Base-by-base conservation (phyloP, 2,113 vertebrate genomes). In the Sylvia atricapilla region DNA sequence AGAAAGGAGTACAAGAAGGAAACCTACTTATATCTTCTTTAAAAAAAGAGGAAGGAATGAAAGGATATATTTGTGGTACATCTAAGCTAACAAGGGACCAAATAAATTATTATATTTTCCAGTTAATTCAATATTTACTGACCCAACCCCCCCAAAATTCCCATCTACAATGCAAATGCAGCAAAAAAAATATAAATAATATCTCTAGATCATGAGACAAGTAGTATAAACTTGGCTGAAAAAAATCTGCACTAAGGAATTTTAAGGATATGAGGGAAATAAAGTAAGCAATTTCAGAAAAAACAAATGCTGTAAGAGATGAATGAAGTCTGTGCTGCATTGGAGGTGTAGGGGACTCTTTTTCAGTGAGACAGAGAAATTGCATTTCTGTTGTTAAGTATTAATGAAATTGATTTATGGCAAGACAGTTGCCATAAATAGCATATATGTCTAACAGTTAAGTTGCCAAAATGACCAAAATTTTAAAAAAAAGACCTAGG, bases 341-440 rank as follows among this genome's bases (percentile, higher is more conserved):
- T 62, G 49, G 15, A 28, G 72, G 41, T 8, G 6, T 13, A n/a
- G 68, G 3, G 9, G 6, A 2, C 3, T 66, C 19, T 68, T 55
- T 30, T 73, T 72, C 52, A 67, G 37, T 50, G 56, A 46, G 24
- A 78, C 66, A 82, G 8, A 90, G 20, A 84, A 80, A 67, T 84
- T 95, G 41, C 21, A 28, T 92, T 97, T 96, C 89, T 94, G 53
- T 77, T 96, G 84, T 84, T 93, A 95, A 87, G 52, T 60, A 73
- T 39, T 76, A 89, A 89, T 92, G 83, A 84, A 97, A 87, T 58
- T 30, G 31, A 96, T 96, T 97, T 96, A 91, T 97, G 95, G 76
- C 27, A 74, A 93, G 55, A 78, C 70, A 77, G 41, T 83, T 93
- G n/a, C 66, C 11, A 62, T 39, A 62, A 39, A 13, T 62, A 28